Evolutionary conservation across 1,140 invertebrate species (phyloP).

Genomic region (Apis florea): DNA sequence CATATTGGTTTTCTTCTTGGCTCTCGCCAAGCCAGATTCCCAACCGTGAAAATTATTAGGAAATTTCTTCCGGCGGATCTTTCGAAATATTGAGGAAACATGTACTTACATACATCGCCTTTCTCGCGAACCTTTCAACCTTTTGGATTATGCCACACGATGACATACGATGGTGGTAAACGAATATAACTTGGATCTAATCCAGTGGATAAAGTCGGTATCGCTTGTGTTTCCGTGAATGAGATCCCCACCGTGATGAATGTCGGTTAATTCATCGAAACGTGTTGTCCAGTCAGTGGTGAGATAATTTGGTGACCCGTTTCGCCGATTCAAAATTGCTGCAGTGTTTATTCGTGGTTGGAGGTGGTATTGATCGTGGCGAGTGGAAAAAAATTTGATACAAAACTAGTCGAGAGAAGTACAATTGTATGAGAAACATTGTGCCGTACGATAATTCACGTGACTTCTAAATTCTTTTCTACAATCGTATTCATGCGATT

Average conservation of each 20-base stretch:
- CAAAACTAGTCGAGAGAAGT: too few species aligned
- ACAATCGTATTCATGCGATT: too few species aligned
- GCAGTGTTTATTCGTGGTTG: not conserved
- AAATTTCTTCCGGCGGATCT: slow-evolving; percentile 18
- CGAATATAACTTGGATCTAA: slow-evolving; percentile 20
- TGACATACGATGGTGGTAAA: not conserved
- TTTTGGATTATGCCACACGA: not conserved
- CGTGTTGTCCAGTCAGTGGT: too few species aligned
- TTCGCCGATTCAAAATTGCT: not conserved
- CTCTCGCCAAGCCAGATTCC: not conserved
- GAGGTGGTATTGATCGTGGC: not conserved
- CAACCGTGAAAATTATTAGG: slow-evolving; percentile 23
- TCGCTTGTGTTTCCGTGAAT: not conserved
- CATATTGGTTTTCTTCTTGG: slow-evolving; percentile 37
- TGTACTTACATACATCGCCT: too few species aligned
- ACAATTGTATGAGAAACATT: too few species aligned
- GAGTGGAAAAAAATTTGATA: not conserved
- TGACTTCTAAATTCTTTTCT: too few species aligned
- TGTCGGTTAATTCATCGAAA: not conserved
- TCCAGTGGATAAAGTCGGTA: not conserved
- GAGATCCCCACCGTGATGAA: not conserved
- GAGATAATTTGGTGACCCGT: not conserved
- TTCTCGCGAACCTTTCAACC: not conserved
- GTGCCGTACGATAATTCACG: too few species aligned
- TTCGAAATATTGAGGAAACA: not conserved